phyloP scores from a whole-genome alignment of 2,797 vertebrate genomes.

The Pipistrellus pipistrellus region DNA sequence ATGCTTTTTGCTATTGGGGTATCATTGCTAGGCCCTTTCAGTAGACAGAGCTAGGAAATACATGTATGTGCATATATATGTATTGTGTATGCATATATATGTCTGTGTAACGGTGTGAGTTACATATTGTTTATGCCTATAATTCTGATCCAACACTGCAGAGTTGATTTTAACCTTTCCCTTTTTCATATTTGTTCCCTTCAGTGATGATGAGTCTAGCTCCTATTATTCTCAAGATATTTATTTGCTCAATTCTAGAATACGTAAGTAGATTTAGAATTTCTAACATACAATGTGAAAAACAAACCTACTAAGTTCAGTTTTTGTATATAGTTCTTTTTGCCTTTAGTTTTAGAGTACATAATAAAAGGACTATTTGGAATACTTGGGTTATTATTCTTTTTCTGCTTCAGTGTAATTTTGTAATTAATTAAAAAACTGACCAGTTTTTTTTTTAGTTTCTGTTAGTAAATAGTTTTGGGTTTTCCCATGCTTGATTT shows the following conservation, averaged over 20 bases:
- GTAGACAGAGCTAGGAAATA: background rate
- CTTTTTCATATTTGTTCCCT: constrained; percentile 1
- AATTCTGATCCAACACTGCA: background rate
- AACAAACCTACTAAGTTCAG: background rate
- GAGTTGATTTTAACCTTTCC: background rate
- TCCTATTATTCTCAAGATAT: background rate
- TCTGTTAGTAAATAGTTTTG: constrained; percentile 42
- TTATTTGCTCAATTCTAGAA: constrained; percentile 35
- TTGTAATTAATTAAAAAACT: constrained; percentile 26
- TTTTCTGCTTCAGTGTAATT: constrained; percentile 34
- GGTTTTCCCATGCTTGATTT: constrained; percentile 27
- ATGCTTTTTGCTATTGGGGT: background rate
- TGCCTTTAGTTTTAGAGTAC: constrained; percentile 20
- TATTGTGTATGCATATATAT: background rate
- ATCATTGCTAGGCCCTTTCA: background rate
- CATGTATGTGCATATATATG: background rate
- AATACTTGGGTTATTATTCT: background rate
- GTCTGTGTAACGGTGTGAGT: background rate
- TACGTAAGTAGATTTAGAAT: constrained; percentile 18
- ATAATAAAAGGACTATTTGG: constrained; percentile 29
- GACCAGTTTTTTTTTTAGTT: background rate
- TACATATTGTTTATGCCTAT: background rate
- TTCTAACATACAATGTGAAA: constrained; percentile 41
- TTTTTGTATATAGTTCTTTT: constrained; percentile 28
- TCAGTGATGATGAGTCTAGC: background rate